A percentile compares a stretch with the other conserved stretches of the same genome.
These are phyloP conservation scores for Amazonetta brasiliensis DNA, from an alignment of 2,797 vertebrate species.

Conservation along the genomic window DNA sequence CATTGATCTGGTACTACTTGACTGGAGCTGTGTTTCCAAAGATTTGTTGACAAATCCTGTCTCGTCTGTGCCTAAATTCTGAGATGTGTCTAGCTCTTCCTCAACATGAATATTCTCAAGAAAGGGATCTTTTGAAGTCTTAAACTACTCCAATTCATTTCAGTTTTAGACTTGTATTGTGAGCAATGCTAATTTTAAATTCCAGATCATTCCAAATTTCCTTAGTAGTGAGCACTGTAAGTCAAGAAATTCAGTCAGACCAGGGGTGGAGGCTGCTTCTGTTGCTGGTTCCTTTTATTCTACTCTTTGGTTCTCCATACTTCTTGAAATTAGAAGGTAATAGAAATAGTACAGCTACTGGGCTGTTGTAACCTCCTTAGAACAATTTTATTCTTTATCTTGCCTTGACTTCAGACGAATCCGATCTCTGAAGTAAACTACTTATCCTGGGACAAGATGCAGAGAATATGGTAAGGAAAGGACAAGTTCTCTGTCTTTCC, in stretches of 20 bases:
- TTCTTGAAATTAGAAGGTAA: background rate
- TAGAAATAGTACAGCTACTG: background rate
- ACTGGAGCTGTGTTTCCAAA: constrained; percentile 22
- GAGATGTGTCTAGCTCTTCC: constrained; percentile 50
- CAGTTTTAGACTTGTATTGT: constrained; percentile 24
- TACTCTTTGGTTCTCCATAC: background rate
- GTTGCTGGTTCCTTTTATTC: background rate
- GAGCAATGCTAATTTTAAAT: constrained; percentile 51
- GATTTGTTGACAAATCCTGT: constrained; percentile 42
- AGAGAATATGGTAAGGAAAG: background rate
- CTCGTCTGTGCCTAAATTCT: constrained; percentile 31
- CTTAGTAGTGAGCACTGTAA: constrained; percentile 49
- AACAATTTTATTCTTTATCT: no score
- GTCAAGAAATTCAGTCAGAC: constrained; percentile 28
- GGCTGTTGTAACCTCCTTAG: background rate
- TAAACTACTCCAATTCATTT: constrained; percentile 5
- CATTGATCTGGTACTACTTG: constrained; percentile 14
- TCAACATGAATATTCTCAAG: constrained; percentile 11
- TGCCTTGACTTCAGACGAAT: background rate
- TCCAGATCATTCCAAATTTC: constrained; percentile 15
- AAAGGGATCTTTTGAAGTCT: constrained; percentile 7
- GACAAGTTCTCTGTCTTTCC: background rate
- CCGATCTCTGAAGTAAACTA: background rate
- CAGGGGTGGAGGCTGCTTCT: background rate
- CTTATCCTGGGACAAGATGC: background rate